Conservation (phyloP, 2,888 invertebrate species). For the Drosophila koepferae region DNA sequence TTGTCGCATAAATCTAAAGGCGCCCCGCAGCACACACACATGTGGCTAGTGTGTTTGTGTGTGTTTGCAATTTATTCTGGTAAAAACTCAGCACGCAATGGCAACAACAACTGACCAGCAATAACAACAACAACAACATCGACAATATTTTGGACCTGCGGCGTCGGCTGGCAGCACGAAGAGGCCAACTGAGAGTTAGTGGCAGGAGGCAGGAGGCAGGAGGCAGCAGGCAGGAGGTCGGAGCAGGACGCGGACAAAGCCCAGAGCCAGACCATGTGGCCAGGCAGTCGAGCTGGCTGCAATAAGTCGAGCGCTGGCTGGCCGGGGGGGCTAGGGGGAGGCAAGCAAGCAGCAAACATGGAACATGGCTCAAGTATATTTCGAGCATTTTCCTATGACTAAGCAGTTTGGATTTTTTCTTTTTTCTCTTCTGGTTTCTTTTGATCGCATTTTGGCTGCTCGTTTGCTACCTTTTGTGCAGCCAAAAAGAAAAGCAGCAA, state of each 20-base stretch:
- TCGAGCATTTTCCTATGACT: slow-evolving; percentile 75
- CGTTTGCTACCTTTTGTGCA: slow-evolving; percentile 74
- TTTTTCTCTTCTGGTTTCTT: background rate
- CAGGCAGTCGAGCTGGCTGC: slow-evolving; percentile 42
- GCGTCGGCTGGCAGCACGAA: slow-evolving; percentile 22
- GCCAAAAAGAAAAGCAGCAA: slow-evolving; percentile 40
- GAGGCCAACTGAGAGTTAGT: background rate
- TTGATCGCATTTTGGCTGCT: slow-evolving; percentile 50
- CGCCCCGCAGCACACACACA: slow-evolving; percentile 39
- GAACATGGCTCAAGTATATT: slow-evolving; percentile 61
- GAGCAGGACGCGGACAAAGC: slow-evolving; percentile 5
- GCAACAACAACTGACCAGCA: slow-evolving; percentile 12
- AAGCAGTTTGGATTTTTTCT: slow-evolving; percentile 60
- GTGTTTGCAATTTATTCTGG: slow-evolving; percentile 75
- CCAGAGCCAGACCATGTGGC: slow-evolving; percentile 15
- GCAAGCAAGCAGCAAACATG: slow-evolving; percentile 36
- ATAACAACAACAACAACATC: slow-evolving; percentile 28
- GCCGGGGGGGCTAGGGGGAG: background rate
- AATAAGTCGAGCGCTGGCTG: slow-evolving; percentile 59
- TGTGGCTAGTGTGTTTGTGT: slow-evolving; percentile 63
- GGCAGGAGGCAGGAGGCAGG: slow-evolving; percentile 6
- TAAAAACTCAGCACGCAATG: slow-evolving; percentile 73
- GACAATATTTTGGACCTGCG: slow-evolving; percentile 56
- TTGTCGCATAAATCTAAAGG: slow-evolving; percentile 75
- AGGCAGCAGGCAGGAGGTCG: background rate